Evolutionary conservation across 2,888 invertebrate genomes (phyloP), one percentile per base, ranked within the genome.

Genomic region (Synergus japonicus): DNA sequence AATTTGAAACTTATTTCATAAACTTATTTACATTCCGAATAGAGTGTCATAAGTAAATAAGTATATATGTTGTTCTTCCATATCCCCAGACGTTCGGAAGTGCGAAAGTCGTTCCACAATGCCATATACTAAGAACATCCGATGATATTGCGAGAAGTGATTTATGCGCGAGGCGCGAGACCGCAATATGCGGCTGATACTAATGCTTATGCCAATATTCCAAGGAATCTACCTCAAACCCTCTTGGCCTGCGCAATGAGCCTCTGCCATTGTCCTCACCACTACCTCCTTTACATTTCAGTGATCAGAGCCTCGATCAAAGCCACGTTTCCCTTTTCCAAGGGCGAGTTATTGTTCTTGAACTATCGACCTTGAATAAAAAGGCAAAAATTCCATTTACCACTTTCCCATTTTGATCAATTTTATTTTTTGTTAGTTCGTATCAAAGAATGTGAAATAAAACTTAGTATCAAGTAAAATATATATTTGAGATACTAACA

Each of bases 61-160:
- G 64, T 37, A 64, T 41, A 64, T 64, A 64, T 37, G 64, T 63
- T 63, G 29, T 18, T 63, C 43, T 13, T 37, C 37, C 37, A 41
- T 44, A n/a, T 66, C 66, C 12, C 66, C n/a, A 66, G 66, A 81
- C 54, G 58, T 76, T 78, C 65, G 63, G 67, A 81, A 78, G 84
- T 84, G 84, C 83, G 84, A 86, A 86, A 86, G 86, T 86, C 85
- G 85, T 86, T 85, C 83, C 83, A 82, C 81, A 82, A 81, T 79
- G 80, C 46, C 15, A 80, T 78, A 73, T 73, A 73, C 73, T 73
- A n/a, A 18, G 54, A 79, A 84, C 80, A 79, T 83, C 85, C 87
- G 87, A 88, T 89, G 89, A 90, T 90, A 90, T 90, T 90, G 87
- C 89, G 87, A 87, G 85, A 89, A 89, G 88, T 90, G 90, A 90